Evolutionary conservation across 2,113 vertebrate genomes (phyloP), one percentile per base, ranked within the genome.

Genomic region (Trogon surrucura): DNA sequence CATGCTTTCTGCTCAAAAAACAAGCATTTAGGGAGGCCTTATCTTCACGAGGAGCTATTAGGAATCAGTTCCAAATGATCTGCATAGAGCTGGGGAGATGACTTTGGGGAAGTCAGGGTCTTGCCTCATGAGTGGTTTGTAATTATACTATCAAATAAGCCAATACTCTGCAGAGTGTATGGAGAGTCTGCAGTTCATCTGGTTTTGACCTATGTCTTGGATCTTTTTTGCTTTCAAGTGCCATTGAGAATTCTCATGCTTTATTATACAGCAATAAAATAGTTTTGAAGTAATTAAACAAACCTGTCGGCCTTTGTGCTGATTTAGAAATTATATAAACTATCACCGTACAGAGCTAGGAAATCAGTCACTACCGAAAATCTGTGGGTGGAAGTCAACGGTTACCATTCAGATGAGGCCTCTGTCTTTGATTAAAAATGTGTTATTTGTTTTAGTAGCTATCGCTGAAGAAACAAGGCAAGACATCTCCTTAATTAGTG

Each of bases 401-500:
- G 23, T 67, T 89, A 64, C 22, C 6, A 32, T 64, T 80, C n/a
- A 89, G 84, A 86, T n/a, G 2, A 89, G 50, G 26, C 2, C 17
- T 89, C 54, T 75, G 14, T 7, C 10, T 83, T 85, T 92, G 57
- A 88, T 64, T 51, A 71, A 88, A 95, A 65, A 15, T 0, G 3
- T 71, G 26, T 73, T 78, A 72, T 77, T 48, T 21, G 25, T 64
- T 32, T 70, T 90, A 32, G 9, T 44, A 58, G 20, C 38, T 81
- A 72, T 53, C 50, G 45, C 50, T 75, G 75, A 93, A 93, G 58
- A 88, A 91, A 86, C 30, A 60, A n/a, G 60, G 80, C 11, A 91
- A 75, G 62, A 41, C 16, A 58, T 51, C 25, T 71, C 32, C 18
- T 79, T 95, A 88, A 88, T 86, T 81, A 79, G 36, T 92, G 36